Base-by-base conservation (phyloP, 2,797 vertebrate species). In the Cyprinodon diabolis region DNA sequence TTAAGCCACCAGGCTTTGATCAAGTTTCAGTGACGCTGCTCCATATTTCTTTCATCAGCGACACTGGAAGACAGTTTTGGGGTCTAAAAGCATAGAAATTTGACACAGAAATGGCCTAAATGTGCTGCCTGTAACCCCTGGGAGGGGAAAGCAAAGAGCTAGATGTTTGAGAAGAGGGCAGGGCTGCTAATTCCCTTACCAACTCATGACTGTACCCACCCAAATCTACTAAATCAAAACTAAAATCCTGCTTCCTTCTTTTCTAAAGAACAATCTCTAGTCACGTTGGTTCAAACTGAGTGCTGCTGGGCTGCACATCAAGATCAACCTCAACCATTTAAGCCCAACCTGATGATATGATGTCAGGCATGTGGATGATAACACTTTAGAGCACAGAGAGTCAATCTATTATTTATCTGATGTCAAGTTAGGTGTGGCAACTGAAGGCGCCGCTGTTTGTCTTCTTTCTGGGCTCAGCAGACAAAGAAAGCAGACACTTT, bases 331-430 rank as follows among this genome's bases (percentile, higher is more conserved):
- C 48, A 37, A 4, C 21, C 52, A 10, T 35, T 23, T 15, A 12
- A 30, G 49, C 71, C 6, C 54, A 83, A 73, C 37, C 57, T 45
- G 60, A 78, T 68, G 57, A 84, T 72, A 55, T 63, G 56, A 74
- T 75, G 79, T 75, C 80, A 86, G 81, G 71, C 77, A 67, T 51
- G 66, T 75, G 74, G 43, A 49, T 86, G 60, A 52, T 86, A 87
- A 87, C 84, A 82, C 84, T 65, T 52, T 11, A 45, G 52, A 73
- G 73, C 35, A 49, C 65, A 67, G 69, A 67, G 69, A 47, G 72
- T 3, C 17, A 13, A 91, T 92, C 82, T 84, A 90, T 92, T 90
- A 92, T 91, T 92, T 69, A 93, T 90, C 73, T 78, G 69, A 79
- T 84, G 83, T 84, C 83, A 87, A 82, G 79, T 82, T 86, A 88